Evolutionary conservation across 2,888 invertebrate species (phyloP).

Genomic region (Eristalis pertinax): DNA sequence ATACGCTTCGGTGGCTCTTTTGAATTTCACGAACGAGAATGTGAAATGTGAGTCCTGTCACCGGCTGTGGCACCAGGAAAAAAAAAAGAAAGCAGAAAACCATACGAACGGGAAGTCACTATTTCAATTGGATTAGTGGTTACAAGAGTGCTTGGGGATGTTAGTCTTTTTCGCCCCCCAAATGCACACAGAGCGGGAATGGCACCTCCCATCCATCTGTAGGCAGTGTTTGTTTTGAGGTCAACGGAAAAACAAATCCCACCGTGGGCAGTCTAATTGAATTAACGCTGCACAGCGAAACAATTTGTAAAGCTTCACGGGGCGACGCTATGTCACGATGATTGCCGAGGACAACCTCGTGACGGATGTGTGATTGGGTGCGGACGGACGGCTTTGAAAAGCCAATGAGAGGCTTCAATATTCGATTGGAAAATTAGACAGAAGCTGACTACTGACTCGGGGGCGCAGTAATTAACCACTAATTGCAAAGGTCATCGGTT

Average conservation of each 20-base stretch:
- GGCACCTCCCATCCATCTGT: background rate
- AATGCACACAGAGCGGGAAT: background rate
- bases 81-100: background rate
- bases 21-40: slow-evolving; percentile 21
- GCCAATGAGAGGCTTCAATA: slow-evolving; percentile 40
- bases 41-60: slow-evolving; percentile 56
- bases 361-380: background rate
- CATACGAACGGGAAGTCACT: slow-evolving; percentile 25
- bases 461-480: too few species aligned
- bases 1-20: slow-evolving; percentile 46
- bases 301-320: slow-evolving; percentile 37
- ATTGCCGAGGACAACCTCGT: background rate
- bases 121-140: slow-evolving; percentile 69
- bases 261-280: slow-evolving; percentile 52
- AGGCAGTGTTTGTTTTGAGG: slow-evolving; percentile 12
- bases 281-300: slow-evolving; percentile 43
- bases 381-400: background rate
- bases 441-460: background rate
- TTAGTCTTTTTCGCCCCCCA: background rate
- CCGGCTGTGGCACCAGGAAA: background rate
- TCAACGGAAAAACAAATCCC: slow-evolving; percentile 21
- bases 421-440: background rate
- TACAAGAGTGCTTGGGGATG: slow-evolving; percentile 37
- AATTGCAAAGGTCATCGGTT: too few species aligned
- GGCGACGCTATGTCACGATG: background rate